Percentiles rank a stretch among this genome's conserved stretches.
These are phyloP conservation scores for Thecocarcelia acutangulata DNA, from an alignment of 2,888 invertebrate genomes.

Conservation along the genomic window DNA sequence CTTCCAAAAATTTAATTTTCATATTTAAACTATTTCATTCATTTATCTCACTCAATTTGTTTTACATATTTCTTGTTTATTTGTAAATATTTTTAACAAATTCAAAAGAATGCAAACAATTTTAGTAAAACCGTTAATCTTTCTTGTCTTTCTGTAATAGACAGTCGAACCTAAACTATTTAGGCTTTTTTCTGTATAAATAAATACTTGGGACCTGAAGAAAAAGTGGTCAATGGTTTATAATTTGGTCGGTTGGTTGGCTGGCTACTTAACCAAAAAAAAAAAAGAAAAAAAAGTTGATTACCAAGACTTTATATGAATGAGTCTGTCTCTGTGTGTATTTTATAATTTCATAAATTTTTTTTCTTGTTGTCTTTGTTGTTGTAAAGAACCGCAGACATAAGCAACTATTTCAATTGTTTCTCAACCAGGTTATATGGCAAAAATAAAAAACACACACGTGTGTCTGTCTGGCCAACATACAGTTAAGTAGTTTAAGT, in stretches of 20 bases:
- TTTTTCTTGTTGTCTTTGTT: slow-evolving; percentile 37
- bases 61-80: no score
- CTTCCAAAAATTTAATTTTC: not conserved
- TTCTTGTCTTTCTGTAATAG: no score
- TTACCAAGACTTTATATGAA: not conserved
- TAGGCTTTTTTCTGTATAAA: not conserved
- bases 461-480: slow-evolving; percentile 16
- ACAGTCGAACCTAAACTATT: no score
- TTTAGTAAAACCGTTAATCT: no score
- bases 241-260: slow-evolving; percentile 2
- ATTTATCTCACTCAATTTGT: not conserved
- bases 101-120: no score
- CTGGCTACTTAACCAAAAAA: slow-evolving; percentile 17
- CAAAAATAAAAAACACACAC: not conserved
- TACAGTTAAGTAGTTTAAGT: slow-evolving; percentile 36
- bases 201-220: slow-evolving; percentile 17
- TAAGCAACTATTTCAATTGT: slow-evolving; percentile 67
- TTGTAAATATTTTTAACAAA: no score
- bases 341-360: not conserved
- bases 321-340: not conserved
- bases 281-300: no score
- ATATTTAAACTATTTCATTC: no score
- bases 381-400: slow-evolving; percentile 58
- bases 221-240: slow-evolving; percentile 27
- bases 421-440: slow-evolving; percentile 62